Base-by-base conservation (phyloP, 2,888 invertebrate species). In the Caenorhabditis japonica region DNA sequence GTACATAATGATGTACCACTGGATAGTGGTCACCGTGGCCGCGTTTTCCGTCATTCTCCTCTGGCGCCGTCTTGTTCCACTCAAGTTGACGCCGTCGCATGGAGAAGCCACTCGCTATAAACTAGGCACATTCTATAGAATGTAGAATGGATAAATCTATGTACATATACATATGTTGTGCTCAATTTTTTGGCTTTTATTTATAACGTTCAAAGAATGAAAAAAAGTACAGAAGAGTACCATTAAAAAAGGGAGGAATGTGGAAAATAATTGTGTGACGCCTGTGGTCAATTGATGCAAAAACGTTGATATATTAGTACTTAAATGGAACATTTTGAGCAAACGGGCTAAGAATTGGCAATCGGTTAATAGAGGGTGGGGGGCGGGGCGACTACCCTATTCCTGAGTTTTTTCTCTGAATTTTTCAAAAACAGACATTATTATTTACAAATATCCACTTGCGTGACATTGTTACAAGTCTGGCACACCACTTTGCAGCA, bases 401-500 rank as follows among this genome's bases (percentile, higher is more conserved):
- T 62, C 62, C 62, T 62, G 62, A 62, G 62, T 30, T n/a, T n/a
- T n/a, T n/a, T n/a, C n/a, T n/a, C n/a, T n/a, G n/a, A n/a, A n/a
- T n/a, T n/a, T n/a, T n/a, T n/a, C n/a, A n/a, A n/a, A n/a, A n/a
- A n/a, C 15, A 46, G 47, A 46, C 7, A 33, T 1, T 47, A 38
- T 74, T 79, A 86, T 75, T 86, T 86, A 76, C 86, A 86, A 33
- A 83, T 81, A 75, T 84, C 81, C 44, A 86, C 78, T 66, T 81
- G 76, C n/a, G 85, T 86, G 7, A 76, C 62, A 53, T 86, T 85
- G 38, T 77, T 70, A 51, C 87, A 87, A 25, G 74, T 82, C 39
- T 87, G 78, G 61, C 87, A 87, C 3, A 84, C 82, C 12, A 87
- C 87, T 64, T 85, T 76, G 62, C 87, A 87, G 70, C 87, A 87